A percentile compares a stretch with the other conserved stretches of the same genome.
These are phyloP conservation scores for Lutjanus campechanus DNA, from an alignment of 2,797 vertebrate genomes.

Conservation along the genomic window DNA sequence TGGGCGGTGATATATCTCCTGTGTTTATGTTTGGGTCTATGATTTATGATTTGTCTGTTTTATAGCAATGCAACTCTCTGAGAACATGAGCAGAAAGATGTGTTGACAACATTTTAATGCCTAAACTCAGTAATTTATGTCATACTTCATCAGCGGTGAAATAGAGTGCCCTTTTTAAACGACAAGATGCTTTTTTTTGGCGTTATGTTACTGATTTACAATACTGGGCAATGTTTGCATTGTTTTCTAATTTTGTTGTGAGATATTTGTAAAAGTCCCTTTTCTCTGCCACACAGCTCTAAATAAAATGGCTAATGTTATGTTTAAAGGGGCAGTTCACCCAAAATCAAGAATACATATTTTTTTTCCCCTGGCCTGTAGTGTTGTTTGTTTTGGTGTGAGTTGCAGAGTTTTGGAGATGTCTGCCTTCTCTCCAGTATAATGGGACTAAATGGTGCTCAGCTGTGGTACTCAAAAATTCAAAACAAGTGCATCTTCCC, in stretches of 20 bases:
- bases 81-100: slow-evolving; percentile 8
- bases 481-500: no score
- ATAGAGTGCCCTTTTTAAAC: not conserved
- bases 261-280: not conserved
- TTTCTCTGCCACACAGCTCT: not conserved
- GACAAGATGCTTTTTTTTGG: not conserved
- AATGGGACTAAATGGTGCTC: no score
- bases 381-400: no score
- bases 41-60: slow-evolving; percentile 10
- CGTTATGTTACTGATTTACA: not conserved
- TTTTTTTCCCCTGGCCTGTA: no score
- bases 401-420: no score
- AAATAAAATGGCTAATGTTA: not conserved
- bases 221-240: no score
- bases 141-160: not conserved
- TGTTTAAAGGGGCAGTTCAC: no score
- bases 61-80: not conserved
- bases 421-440: no score
- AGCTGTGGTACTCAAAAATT: no score
- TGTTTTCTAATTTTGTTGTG: not conserved
- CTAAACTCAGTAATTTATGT: slow-evolving; percentile 6
- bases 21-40: not conserved
- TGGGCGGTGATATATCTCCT: no score
- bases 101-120: slow-evolving; percentile 16
- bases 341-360: no score